These are phyloP conservation scores for Odocoileus virginianus DNA, from an alignment of 2,113 vertebrate species.

Conservation along the genomic window DNA sequence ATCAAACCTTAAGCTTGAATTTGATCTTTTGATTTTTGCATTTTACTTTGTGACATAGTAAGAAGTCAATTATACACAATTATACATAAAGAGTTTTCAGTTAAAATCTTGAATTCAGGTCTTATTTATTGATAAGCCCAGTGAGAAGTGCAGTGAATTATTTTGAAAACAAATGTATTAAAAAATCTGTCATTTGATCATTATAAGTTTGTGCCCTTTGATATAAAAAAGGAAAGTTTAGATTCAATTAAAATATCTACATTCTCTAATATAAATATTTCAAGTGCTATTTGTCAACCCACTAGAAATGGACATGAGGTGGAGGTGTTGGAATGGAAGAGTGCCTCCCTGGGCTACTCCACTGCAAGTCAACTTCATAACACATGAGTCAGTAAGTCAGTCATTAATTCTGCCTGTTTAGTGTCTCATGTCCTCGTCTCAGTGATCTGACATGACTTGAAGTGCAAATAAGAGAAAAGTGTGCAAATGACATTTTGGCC, in stretches of 20 bases:
- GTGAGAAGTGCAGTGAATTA: not conserved
- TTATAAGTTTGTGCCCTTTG: not conserved
- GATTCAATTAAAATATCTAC: not conserved
- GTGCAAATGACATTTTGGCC: not conserved
- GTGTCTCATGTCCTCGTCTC: not conserved
- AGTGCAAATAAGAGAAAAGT: not conserved
- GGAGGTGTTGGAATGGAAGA: fast-evolving
- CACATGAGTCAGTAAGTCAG: not conserved
- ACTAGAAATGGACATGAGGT: not conserved
- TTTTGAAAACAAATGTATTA: not conserved
- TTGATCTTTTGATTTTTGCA: not conserved
- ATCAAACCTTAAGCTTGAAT: not conserved
- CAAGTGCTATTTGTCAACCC: not conserved
- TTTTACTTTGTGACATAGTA: not conserved
- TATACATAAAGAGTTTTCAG: not conserved
- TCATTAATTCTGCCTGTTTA: not conserved
- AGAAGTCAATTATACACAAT: not conserved
- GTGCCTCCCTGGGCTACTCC: fast-evolving
- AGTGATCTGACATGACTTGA: not conserved
- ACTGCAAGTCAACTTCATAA: not conserved
- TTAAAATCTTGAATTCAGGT: not conserved
- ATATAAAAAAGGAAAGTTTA: not conserved
- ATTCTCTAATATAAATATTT: not conserved
- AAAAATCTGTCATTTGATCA: not conserved
- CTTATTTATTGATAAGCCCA: not conserved